Base-by-base conservation (phyloP, 1,140 invertebrate genomes). In the Zeugodacus cucurbitae region DNA sequence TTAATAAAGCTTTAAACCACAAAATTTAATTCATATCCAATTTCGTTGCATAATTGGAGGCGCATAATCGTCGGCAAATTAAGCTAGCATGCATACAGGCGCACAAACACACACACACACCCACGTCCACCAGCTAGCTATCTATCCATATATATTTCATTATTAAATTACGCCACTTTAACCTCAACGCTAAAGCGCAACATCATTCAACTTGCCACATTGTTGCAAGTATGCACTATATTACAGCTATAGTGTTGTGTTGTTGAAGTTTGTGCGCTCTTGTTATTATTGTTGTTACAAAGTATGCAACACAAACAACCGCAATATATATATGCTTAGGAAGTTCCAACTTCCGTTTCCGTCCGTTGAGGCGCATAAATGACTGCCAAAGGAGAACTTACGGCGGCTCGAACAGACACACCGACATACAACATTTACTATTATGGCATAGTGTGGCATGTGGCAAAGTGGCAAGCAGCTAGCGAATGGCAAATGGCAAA, bases 311-410 rank as follows among this genome's bases (percentile, higher is more conserved):
- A 59, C 54, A 87, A 87, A 48, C 87, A 67, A 87, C 87, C 87
- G 34, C 87, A 87, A 87, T 87, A 87, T 87, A 87, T 87, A 87
- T 87, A 87, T 87, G 87, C 87, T 87, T 87, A 87, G 62, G 74
- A 82, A 82, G 41, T 82, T 82, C 41, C 41, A 70, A 87, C 58
- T 87, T 87, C 87, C 87, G 62, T 7, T 87, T 87, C 87, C 87
- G 57, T 67, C 54, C 44, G 85, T 26, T 59, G 85, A 86, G 57
- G 57, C 85, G 85, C 48, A 86, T 57, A 86, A 86, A 86, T 86
- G 85, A 59, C 85, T 86, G 54, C 54, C 74, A 82, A 82, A 82
- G 74, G 74, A 82, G 74, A 82, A 82, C 74, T 82, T 82, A 82
- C 74, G 48, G 26, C 6, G 26, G 3, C 11, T 10, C n/a, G 2